Percentiles rank a stretch among this genome's conserved stretches.
phyloP scores from a whole-genome alignment of 1,140 invertebrate species.

The Hypothenemus hampei region DNA sequence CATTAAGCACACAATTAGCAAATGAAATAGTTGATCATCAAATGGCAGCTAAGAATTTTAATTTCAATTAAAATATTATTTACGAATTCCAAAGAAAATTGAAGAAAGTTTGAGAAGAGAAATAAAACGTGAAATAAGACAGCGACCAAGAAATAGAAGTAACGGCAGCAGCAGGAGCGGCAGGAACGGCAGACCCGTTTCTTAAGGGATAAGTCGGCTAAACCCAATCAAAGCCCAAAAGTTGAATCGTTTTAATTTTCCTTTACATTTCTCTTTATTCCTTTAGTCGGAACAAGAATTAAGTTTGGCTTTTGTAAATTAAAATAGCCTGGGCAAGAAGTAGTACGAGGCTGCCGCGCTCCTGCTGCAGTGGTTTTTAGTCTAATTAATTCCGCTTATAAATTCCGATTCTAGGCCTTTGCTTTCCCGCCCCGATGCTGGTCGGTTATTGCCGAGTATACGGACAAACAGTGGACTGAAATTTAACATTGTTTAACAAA shows the following conservation, averaged over 20 bases:
- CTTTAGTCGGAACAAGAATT: constrained; percentile 49
- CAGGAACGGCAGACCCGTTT: constrained; percentile 25
- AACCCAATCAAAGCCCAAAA: constrained; percentile 47
- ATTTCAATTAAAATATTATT: no score
- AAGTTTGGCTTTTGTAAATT: constrained; percentile 52
- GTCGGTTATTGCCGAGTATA: constrained; percentile 2
- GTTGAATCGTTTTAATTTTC: constrained; percentile 51
- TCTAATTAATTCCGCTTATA: constrained; percentile 52
- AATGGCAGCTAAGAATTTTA: no score
- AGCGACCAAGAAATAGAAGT: constrained; percentile 20
- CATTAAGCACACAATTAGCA: constrained; percentile 14
- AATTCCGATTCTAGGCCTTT: constrained; percentile 46
- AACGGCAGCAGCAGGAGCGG: constrained; percentile 25
- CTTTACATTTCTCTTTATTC: constrained; percentile 50
- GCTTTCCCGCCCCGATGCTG: constrained; percentile 11
- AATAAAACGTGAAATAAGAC: constrained; percentile 26
- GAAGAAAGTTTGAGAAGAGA: constrained; percentile 6
- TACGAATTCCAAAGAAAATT: no score
- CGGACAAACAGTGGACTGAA: constrained; percentile 12
- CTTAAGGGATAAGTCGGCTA: constrained; percentile 36
- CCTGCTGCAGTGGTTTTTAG: constrained; percentile 47
- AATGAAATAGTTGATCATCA: no score
- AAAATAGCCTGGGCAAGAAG: constrained; percentile 46
- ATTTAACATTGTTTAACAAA: no score
- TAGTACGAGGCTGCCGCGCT: constrained; percentile 33